These are phyloP conservation scores for Columba janthina DNA, from an alignment of 2,113 vertebrate genomes.

Conservation along the genomic window DNA sequence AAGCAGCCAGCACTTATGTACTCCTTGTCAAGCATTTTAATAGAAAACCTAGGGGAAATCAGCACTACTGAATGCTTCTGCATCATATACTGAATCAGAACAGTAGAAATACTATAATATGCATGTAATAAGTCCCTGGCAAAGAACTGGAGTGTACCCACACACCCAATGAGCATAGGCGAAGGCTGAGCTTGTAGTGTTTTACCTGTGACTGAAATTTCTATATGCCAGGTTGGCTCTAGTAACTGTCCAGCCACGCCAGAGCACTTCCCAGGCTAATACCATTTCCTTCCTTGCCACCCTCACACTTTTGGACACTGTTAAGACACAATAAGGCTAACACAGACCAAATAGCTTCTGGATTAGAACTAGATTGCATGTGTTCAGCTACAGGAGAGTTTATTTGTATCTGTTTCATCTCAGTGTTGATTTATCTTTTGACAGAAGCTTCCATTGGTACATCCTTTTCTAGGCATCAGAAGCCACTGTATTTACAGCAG, in stretches of 20 bases:
- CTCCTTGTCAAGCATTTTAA: not conserved
- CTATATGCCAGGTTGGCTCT: not conserved
- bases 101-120: not conserved
- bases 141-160: not conserved
- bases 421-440: not conserved
- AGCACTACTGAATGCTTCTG: not conserved
- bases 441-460: not conserved
- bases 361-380: not conserved
- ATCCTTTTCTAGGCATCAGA: not conserved
- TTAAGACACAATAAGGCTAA: not conserved
- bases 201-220: not conserved
- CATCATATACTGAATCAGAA: not conserved
- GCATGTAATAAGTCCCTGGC: not conserved
- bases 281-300: not conserved
- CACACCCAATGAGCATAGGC: not conserved
- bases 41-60: not conserved
- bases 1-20: rapidly evolving
- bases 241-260: not conserved
- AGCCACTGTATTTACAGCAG: not conserved
- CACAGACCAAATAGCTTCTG: not conserved
- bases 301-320: not conserved
- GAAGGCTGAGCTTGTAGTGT: not conserved
- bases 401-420: not conserved
- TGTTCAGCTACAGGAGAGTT: not conserved
- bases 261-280: not conserved